phyloP scores from a whole-genome alignment of 23 tunicate species.

The Diplosoma virens region DNA sequence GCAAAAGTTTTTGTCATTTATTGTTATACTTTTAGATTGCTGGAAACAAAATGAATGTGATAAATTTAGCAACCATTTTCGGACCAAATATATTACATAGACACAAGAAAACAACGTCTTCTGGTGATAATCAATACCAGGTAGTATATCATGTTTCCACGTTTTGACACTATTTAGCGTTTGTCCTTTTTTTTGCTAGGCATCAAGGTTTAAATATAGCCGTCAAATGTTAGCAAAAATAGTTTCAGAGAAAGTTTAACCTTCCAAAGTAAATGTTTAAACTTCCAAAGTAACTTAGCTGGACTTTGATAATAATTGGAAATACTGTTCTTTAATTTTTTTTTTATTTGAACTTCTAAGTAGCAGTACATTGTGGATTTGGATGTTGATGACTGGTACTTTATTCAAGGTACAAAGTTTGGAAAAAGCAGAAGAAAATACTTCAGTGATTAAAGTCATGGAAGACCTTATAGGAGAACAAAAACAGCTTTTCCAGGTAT shows the following conservation, averaged over 20 bases:
- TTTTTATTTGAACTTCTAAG: too few species aligned
- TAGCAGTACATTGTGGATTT: background rate
- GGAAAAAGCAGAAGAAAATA: slow-evolving; percentile 73
- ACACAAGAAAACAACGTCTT: slow-evolving; percentile 48
- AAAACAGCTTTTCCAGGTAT: slow-evolving; percentile 54
- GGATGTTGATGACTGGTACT: too few species aligned
- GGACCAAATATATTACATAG: slow-evolving; percentile 88
- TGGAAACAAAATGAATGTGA: slow-evolving; percentile 85
- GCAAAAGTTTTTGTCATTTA: background rate
- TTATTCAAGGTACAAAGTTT: slow-evolving; percentile 59
- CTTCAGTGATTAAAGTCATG: slow-evolving; percentile 61
- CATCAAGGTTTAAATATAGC: too few species aligned
- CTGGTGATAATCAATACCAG: slow-evolving; percentile 49
- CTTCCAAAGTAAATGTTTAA: background rate
- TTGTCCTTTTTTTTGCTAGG: too few species aligned
- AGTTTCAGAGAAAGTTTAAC: background rate
- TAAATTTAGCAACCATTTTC: slow-evolving; percentile 79
- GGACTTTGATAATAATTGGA: background rate
- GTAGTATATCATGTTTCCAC: too few species aligned
- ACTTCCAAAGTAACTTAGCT: background rate
- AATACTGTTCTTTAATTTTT: background rate
- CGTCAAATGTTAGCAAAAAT: too few species aligned
- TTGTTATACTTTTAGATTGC: slow-evolving; percentile 28
- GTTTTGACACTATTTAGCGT: too few species aligned
- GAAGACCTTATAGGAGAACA: slow-evolving; percentile 63